Conservation (phyloP, 2,113 vertebrate species). For the Tetrao urogallus region DNA sequence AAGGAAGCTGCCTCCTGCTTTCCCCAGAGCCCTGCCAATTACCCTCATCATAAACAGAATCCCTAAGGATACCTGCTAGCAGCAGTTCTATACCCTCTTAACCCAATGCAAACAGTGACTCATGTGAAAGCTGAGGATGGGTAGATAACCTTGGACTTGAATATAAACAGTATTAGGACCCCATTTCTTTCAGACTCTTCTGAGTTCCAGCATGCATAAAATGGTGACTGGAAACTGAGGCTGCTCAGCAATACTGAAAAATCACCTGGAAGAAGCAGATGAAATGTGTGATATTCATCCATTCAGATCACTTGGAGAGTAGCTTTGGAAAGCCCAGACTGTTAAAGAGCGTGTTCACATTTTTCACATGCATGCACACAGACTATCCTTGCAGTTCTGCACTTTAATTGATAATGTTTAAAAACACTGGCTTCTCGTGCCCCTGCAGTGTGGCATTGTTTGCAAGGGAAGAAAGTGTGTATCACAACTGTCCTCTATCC, state of each 20-base stretch:
- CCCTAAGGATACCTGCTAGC: background rate
- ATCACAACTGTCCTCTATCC: background rate
- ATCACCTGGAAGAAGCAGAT: background rate
- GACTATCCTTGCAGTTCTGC: background rate
- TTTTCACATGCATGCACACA: background rate
- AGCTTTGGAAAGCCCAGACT: background rate
- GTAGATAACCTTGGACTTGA: background rate
- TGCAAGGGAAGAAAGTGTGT: background rate
- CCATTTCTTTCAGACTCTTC: background rate
- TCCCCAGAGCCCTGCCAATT: background rate
- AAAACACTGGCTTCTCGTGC: background rate
- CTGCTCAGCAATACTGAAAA: slow-evolving; percentile 18
- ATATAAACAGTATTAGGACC: background rate
- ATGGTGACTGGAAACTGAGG: slow-evolving; percentile 31
- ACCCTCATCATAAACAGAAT: background rate
- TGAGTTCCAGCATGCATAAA: slow-evolving; percentile 7
- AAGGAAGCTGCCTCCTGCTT: background rate
- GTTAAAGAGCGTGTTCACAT: background rate
- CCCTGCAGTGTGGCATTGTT: background rate
- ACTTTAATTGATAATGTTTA: background rate
- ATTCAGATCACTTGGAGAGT: background rate
- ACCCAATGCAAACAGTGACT: background rate
- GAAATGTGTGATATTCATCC: background rate
- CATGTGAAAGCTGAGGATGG: background rate
- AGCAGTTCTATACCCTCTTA: background rate